Conservation (phyloP, 2,797 vertebrate genomes). For the Sitta carolinensis region DNA sequence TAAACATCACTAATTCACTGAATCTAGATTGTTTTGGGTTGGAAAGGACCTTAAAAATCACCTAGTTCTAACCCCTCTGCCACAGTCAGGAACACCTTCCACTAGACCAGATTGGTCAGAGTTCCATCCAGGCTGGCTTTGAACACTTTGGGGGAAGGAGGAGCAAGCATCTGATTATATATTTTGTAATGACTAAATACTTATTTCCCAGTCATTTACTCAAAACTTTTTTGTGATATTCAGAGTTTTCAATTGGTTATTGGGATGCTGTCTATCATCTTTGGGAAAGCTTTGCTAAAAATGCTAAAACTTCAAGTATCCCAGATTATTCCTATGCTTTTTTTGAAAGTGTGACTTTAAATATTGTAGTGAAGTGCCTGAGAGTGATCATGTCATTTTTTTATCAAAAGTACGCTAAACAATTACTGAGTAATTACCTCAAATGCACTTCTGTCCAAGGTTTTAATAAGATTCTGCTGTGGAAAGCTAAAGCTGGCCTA, state of each 20-base stretch:
- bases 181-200: background rate
- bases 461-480: background rate
- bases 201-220: background rate
- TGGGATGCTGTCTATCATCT: background rate
- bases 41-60: background rate
- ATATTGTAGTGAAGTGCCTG: background rate
- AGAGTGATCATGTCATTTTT: background rate
- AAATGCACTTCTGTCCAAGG: background rate
- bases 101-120: background rate
- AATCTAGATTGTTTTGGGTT: background rate
- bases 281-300: background rate
- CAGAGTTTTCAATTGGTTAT: background rate
- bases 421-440: background rate
- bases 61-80: background rate
- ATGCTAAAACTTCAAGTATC: background rate
- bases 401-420: background rate
- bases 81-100: rapidly evolving
- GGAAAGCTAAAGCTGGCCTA: background rate
- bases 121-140: background rate
- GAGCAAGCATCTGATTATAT: background rate
- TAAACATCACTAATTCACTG: background rate
- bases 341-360: background rate
- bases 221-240: background rate
- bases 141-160: background rate
- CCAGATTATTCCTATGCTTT: background rate